Base-by-base conservation (phyloP, 2,888 invertebrate species). In the Aphrophora alni region DNA sequence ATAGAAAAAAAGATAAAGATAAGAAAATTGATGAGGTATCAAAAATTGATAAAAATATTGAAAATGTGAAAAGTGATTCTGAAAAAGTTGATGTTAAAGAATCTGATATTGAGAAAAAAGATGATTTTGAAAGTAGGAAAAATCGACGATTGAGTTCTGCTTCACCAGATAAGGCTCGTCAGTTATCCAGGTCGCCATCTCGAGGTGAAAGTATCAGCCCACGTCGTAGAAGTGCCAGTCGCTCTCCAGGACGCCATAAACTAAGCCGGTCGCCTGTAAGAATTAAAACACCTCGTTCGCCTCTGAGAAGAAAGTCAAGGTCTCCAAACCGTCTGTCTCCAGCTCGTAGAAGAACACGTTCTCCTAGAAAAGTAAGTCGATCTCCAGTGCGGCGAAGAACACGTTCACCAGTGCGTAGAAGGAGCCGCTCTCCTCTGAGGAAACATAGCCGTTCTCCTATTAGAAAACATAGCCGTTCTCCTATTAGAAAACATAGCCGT, bases 151-250 rank as follows among this genome's bases (percentile, higher is more conserved):
- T 77, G 24, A 79, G 70, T 17, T 79, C 80, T 38, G 81, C 76
- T 25, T 81, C 83, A 3, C 82, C 74, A 44, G 81, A 81, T 70
- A 81, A 77, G 17, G n/a, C 25, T 28, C 72, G 69, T 14, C 25
- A 26, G 25, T 26, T 51, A 14, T 87, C 89, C 10, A 86, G 89
- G 75, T 88, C 88, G 0, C 87, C 88, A 70, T 89, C 88, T 1
- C 87, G 87, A 71, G 87, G 88, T 79, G 86, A 87, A 0, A 88
- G 87, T 82, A 87, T 86, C 69, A 83, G 82, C 51, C 81, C 84
- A 44, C 82, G 81, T 69, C 81, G 81, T 38, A 82, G 82, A 75
- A 82, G 83, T 25, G 82, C 80, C 7, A 84, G 83, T 69, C 81
- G 81, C 7, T 84, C 83, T 72, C 82, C 82, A 33, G 84, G 82